Percentiles rank a stretch among this genome's conserved stretches.
Evolutionary conservation across 2,113 vertebrate genomes (phyloP).

Genomic region (Mola mola): DNA sequence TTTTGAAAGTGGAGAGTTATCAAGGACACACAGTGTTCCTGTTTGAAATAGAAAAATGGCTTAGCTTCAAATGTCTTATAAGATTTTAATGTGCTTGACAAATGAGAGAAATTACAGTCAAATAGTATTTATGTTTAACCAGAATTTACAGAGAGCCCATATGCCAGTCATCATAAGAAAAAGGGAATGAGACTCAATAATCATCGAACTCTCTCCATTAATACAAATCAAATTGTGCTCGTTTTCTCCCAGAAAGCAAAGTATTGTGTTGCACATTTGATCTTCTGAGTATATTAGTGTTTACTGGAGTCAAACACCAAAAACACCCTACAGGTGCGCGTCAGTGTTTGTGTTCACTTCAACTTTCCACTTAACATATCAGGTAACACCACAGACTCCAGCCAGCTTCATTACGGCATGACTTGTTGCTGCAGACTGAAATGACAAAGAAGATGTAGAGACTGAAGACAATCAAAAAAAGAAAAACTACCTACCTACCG

Average conservation of each 20-base stretch:
- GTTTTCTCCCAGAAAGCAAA: neutral
- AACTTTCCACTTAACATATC: no score
- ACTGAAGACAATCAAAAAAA: no score
- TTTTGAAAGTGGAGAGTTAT: neutral
- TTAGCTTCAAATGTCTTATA: neutral
- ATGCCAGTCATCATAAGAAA: no score
- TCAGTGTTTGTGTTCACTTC: no score
- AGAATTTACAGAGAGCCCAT: no score
- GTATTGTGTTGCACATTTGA: neutral
- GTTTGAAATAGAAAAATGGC: neutral
- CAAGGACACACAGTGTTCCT: neutral
- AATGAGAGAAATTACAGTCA: neutral
- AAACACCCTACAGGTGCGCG: constrained; percentile 15
- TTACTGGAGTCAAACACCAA: neutral
- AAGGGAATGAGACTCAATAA: no score
- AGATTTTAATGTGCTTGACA: neutral
- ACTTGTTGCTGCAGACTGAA: no score
- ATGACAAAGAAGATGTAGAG: no score
- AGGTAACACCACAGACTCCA: no score
- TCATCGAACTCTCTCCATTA: no score
- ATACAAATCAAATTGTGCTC: neutral
- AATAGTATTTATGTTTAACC: neutral
- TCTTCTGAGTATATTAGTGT: neutral
- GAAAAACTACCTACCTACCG: no score
- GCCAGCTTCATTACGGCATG: no score